Evolutionary conservation across 2,797 vertebrate species (phyloP), one percentile per base, ranked within the genome.

Genomic region (Periparus ater): DNA sequence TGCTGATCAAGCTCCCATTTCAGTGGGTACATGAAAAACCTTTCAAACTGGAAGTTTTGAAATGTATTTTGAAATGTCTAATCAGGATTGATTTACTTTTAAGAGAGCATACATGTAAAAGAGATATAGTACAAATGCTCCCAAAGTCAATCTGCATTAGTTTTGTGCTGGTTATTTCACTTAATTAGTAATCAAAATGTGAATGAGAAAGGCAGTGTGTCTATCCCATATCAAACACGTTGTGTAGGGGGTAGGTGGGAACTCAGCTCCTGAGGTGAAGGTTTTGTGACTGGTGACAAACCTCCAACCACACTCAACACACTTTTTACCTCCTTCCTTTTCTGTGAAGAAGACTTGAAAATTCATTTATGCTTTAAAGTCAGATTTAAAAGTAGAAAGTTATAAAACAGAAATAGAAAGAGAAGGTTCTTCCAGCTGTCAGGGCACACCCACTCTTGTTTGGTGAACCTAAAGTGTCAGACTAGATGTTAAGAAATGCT

Each of bases 61-160:
- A 85, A 65, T 7, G 8, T 50, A 73, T 66, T 93, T 94, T 70
- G 57, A 93, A 95, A 71, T 74, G 34, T 32, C 14, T 84, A 85
- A 47, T 81, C 0, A 3, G 27, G 61, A 19, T 51, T 91, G 89
- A 77, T 96, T 77, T 87, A 38, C 84, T 94, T 95, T 95, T 92
- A 82, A 48, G 62, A 94, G 17, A 36, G 8, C n/a, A 54, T 44
- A 19, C 22, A 50, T 40, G 50, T 94, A 63, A 94, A 93, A 91
- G 8, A 85, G 42, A 53, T 82, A 47, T 4, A 89, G 50, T 51
- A 79, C 29, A 82, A 88, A 77, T 29, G 27, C 42, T 79, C 36
- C 61, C n/a, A 53, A 89, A 93, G 45, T 91, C 47, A 91, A 58
- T 36, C 36, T 63, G 40, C 68, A 48, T 85, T 86, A 86, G 38